Percentiles rank a stretch among this genome's conserved stretches.
Evolutionary conservation across 2,113 vertebrate genomes (phyloP).

Genomic region (Xiphorhynchus elegans): DNA sequence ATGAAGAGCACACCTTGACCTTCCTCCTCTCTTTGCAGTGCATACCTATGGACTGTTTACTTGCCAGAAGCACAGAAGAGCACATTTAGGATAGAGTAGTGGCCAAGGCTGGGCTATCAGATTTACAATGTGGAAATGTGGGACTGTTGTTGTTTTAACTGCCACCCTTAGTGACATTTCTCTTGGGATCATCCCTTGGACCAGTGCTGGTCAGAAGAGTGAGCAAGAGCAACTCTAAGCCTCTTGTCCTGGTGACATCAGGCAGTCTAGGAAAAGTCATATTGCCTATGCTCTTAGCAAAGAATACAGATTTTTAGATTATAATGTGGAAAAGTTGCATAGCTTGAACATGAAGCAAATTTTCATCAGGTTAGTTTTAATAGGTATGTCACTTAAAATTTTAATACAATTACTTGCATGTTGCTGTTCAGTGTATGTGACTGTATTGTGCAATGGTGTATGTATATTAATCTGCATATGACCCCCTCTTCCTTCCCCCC

Average conservation of each 20-base stretch:
- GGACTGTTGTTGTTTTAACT: fast-evolving
- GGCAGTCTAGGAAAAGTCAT: background rate
- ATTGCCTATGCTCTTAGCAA: background rate
- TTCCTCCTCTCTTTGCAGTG: background rate
- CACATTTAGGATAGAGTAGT: background rate
- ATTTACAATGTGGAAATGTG: background rate
- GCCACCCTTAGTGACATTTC: background rate
- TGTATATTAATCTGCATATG: background rate
- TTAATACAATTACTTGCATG: background rate
- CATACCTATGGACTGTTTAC: background rate
- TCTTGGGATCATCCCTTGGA: fast-evolving
- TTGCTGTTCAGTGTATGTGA: background rate
- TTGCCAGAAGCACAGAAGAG: background rate
- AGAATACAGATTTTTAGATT: background rate
- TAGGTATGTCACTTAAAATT: background rate
- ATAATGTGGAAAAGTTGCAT: background rate
- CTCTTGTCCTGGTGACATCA: background rate
- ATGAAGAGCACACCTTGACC: background rate
- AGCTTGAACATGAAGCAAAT: background rate
- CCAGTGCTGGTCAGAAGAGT: background rate
- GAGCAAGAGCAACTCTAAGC: background rate
- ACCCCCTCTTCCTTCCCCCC: background rate
- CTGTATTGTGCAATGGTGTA: background rate
- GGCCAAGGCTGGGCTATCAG: background rate
- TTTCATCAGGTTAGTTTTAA: background rate